Conservation (phyloP, 2,797 vertebrate genomes). For the Scolopax bukidnonensis region DNA sequence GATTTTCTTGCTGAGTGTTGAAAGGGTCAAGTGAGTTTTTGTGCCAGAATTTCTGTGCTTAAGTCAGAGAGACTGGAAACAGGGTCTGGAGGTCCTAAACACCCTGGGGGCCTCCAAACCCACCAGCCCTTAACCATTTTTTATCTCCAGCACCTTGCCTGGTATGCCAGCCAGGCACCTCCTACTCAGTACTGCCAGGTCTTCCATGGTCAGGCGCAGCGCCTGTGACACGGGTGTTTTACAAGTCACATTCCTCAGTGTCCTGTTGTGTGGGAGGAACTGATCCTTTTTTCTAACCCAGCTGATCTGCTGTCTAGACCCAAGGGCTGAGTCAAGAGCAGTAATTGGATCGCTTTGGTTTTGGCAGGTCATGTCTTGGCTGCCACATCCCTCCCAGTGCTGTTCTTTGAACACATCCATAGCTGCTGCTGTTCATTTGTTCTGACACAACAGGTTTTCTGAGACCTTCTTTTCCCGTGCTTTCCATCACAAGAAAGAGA, state of each 20-base stretch:
- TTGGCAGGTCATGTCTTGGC: not conserved
- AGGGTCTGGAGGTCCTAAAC: not conserved
- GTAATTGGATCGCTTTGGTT: not conserved
- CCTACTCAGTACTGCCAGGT: fast-evolving
- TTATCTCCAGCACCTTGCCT: not conserved
- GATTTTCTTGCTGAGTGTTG: not conserved
- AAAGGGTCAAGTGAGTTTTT: not conserved
- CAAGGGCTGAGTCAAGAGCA: not conserved
- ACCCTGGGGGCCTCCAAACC: not conserved
- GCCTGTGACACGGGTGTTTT: fast-evolving
- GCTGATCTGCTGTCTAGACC: not conserved
- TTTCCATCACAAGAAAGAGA: not conserved
- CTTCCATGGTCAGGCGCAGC: not conserved
- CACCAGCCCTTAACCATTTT: not conserved
- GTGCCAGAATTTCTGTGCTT: not conserved
- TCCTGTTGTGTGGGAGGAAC: not conserved
- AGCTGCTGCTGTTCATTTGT: not conserved
- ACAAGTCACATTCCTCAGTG: not conserved
- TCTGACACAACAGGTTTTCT: not conserved
- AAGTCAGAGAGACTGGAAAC: not conserved
- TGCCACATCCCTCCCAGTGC: not conserved
- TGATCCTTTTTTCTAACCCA: not conserved
- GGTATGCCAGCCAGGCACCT: not conserved
- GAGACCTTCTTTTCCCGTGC: not conserved
- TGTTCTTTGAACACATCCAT: not conserved